These are phyloP conservation scores for Callimorpha dominula DNA, from an alignment of 2,888 invertebrate genomes.

Conservation along the genomic window DNA sequence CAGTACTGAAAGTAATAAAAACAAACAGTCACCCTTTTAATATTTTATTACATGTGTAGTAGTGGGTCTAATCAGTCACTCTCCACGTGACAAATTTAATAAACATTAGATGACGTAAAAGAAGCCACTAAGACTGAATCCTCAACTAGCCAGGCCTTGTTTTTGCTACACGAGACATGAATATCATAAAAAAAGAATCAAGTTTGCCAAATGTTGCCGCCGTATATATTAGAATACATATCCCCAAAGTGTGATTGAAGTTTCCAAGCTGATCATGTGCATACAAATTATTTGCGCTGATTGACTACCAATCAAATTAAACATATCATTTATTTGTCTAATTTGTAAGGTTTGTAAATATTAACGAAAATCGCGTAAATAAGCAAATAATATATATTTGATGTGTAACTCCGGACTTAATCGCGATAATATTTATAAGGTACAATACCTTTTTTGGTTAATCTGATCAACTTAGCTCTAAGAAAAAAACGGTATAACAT, in stretches of 20 bases:
- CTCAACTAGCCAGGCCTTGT: slow-evolving; percentile 48
- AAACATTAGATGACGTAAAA: slow-evolving; percentile 42
- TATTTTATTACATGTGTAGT: neutral
- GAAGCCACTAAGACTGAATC: slow-evolving; percentile 55
- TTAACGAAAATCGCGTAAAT: too few species aligned
- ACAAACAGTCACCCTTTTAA: neutral
- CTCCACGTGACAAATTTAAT: slow-evolving; percentile 56
- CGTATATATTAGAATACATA: slow-evolving; percentile 32
- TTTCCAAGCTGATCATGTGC: slow-evolving; percentile 29
- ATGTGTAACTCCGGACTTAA: too few species aligned
- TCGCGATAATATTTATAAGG: too few species aligned
- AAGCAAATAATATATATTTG: too few species aligned
- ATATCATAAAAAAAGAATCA: slow-evolving; percentile 39
- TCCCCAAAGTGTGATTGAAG: slow-evolving; percentile 35
- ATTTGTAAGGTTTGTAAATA: too few species aligned
- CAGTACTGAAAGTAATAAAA: neutral
- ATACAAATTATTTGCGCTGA: slow-evolving; percentile 19
- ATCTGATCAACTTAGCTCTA: too few species aligned
- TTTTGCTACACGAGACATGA: slow-evolving; percentile 55
- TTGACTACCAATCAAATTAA: slow-evolving; percentile 10
- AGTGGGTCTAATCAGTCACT: slow-evolving; percentile 22
- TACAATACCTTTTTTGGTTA: too few species aligned
- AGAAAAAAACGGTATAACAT: too few species aligned
- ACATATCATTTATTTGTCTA: too few species aligned
- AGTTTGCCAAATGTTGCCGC: slow-evolving; percentile 43